phyloP scores from a whole-genome alignment of 2,113 vertebrate genomes.

The Corapipo altera region DNA sequence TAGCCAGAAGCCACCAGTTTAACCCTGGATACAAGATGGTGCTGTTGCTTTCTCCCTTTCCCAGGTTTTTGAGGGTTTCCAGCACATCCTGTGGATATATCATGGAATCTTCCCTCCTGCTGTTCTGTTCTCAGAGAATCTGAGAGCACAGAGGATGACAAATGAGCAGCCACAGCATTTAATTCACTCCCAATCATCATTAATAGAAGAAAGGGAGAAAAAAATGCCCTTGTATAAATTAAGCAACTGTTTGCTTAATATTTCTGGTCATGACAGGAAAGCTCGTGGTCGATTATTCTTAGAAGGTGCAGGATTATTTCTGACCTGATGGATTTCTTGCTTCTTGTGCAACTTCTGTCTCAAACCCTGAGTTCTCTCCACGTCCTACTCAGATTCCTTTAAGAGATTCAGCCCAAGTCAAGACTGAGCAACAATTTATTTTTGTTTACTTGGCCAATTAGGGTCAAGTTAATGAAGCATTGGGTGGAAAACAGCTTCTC shows the following conservation, averaged over 20 bases:
- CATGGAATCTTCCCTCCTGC: neutral
- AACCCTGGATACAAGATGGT: neutral
- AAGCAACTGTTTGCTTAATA: neutral
- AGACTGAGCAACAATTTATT: neutral
- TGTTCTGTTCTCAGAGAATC: neutral
- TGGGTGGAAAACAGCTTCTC: neutral
- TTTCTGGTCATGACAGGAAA: neutral
- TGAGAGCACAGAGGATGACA: neutral
- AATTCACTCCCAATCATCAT: neutral
- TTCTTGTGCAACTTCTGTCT: neutral
- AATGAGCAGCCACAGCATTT: neutral
- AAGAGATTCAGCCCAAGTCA: neutral
- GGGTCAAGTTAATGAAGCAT: constrained; percentile 41
- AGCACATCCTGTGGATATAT: neutral
- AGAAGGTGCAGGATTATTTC: neutral
- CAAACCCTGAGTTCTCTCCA: neutral
- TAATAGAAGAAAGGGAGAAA: neutral
- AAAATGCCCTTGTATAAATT: neutral
- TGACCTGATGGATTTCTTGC: neutral
- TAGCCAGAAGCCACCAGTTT: neutral
- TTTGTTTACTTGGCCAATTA: constrained; percentile 48
- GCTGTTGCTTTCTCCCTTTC: neutral
- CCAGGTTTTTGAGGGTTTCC: neutral
- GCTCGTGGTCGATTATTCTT: neutral
- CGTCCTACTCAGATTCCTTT: neutral